These are phyloP conservation scores for Selenia dentaria DNA, from an alignment of 2,888 invertebrate genomes.

Conservation along the genomic window DNA sequence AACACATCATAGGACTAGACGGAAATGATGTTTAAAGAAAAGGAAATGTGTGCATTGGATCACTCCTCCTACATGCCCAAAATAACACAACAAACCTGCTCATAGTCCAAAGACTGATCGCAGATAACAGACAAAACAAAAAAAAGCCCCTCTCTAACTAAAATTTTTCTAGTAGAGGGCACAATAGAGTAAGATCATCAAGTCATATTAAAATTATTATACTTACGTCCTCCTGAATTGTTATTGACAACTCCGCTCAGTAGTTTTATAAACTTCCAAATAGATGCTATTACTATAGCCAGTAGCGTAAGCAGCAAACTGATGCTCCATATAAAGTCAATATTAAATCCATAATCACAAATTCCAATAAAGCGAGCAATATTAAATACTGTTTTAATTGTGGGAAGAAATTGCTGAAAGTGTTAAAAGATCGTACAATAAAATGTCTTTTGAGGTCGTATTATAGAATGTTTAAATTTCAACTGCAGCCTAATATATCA, in stretches of 20 bases:
- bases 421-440: neutral
- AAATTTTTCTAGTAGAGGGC: neutral
- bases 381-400: constrained; percentile 46
- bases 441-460: neutral
- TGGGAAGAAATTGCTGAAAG: constrained; percentile 56
- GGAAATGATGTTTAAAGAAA: too few species aligned
- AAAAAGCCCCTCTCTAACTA: neutral
- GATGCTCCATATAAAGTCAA: constrained; percentile 41
- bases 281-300: constrained; percentile 44
- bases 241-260: constrained; percentile 40
- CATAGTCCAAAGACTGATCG: too few species aligned
- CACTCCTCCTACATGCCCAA: too few species aligned
- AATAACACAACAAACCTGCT: too few species aligned
- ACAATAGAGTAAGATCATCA: neutral
- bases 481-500: neutral
- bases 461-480: neutral
- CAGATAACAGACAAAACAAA: too few species aligned
- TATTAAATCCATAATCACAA: constrained; percentile 42
- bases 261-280: constrained; percentile 52
- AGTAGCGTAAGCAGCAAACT: constrained; percentile 44
- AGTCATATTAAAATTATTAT: neutral
- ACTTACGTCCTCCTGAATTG: constrained; percentile 45
- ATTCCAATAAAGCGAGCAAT: constrained; percentile 58
- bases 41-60: too few species aligned
- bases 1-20: too few species aligned